Evolutionary conservation across 2,113 vertebrate species (phyloP).

Genomic region (Balaenoptera acutorostrata): DNA sequence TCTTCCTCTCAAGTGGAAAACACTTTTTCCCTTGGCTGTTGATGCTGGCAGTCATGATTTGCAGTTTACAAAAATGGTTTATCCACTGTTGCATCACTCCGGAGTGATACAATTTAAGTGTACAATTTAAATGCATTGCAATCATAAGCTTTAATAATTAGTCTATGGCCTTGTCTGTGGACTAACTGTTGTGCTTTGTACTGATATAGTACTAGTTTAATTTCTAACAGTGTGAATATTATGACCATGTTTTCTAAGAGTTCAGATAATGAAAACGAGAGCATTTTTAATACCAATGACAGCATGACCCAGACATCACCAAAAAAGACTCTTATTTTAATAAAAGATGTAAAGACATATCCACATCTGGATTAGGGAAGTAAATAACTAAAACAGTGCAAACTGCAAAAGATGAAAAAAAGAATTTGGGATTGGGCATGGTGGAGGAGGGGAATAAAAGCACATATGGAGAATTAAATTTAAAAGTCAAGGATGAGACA

Average conservation of each 20-base stretch:
- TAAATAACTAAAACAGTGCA: neutral
- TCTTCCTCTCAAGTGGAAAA: neutral
- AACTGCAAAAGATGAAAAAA: neutral
- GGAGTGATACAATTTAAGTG: neutral
- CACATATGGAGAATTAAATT: neutral
- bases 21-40: too few species aligned
- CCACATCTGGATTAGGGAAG: neutral
- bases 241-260: neutral
- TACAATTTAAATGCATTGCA: neutral
- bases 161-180: neutral
- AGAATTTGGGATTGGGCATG: neutral
- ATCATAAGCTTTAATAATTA: neutral
- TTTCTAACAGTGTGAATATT: neutral
- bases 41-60: neutral
- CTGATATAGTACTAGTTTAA: neutral
- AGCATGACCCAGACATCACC: neutral
- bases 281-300: neutral
- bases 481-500: neutral
- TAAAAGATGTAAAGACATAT: neutral
- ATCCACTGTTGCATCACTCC: neutral
- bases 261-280: neutral
- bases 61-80: neutral
- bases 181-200: neutral
- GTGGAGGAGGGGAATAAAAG: neutral
- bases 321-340: neutral